Conservation (phyloP, 2,797 vertebrate species). For the Myotis daubentonii region DNA sequence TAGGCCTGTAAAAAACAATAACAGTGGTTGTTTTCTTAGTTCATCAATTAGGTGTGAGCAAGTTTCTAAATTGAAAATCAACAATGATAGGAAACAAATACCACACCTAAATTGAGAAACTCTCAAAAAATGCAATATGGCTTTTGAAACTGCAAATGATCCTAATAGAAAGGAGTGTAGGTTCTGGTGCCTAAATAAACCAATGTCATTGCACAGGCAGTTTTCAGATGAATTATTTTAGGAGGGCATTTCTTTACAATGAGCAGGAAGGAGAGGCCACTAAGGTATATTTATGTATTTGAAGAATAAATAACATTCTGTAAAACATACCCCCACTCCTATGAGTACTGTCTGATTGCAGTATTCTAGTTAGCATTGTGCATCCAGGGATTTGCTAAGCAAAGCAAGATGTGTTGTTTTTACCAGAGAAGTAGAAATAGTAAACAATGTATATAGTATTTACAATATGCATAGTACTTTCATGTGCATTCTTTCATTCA, state of each 20-base stretch:
- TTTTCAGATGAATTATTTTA: slow-evolving; percentile 49
- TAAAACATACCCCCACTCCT: background rate
- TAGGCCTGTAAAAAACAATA: background rate
- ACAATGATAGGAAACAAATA: background rate
- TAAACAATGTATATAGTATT: background rate
- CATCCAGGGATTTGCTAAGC: background rate
- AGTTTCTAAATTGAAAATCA: slow-evolving; percentile 20
- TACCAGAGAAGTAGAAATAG: background rate
- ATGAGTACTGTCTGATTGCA: background rate
- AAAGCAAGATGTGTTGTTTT: background rate
- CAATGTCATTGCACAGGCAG: background rate
- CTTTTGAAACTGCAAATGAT: slow-evolving; percentile 40
- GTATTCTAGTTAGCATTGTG: background rate
- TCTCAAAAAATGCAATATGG: background rate
- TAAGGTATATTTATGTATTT: slow-evolving; percentile 13
- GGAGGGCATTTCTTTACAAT: slow-evolving; percentile 1
- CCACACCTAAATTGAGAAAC: background rate
- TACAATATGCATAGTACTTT: slow-evolving; percentile 9
- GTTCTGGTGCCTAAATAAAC: background rate
- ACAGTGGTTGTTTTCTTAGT: slow-evolving; percentile 25
- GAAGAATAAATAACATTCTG: slow-evolving; percentile 1
- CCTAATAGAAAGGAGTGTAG: slow-evolving; percentile 23
- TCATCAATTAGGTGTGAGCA: background rate
- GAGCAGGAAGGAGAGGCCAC: background rate
- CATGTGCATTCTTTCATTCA: slow-evolving; percentile 8